Conservation (phyloP, 2,888 invertebrate species). For the Leucophora obtusa region DNA sequence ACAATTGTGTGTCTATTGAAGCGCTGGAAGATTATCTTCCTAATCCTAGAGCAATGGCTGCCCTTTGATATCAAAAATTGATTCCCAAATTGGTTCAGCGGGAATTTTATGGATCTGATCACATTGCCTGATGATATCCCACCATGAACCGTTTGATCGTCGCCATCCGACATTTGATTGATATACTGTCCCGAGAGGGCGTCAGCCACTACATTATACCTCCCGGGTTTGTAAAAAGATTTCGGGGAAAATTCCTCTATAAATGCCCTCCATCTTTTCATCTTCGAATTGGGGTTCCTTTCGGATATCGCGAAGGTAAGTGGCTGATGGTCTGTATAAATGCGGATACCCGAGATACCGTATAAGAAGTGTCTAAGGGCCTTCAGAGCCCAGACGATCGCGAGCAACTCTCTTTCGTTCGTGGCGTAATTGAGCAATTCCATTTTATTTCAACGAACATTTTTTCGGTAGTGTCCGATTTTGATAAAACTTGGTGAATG, state of each 20-base stretch:
- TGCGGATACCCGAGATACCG: background rate
- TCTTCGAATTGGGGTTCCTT: background rate
- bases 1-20: no score
- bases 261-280: background rate
- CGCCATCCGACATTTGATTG: conserved; percentile 32
- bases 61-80: no score
- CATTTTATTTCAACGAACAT: no score
- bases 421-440: no score
- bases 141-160: conserved; percentile 1
- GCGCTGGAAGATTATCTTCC: no score
- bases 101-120: no score
- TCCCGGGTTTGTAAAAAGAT: background rate
- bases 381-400: background rate
- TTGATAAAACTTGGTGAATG: no score
- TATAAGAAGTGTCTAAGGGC: background rate
- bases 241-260: background rate
- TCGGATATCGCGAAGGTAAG: background rate
- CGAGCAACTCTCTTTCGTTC: background rate
- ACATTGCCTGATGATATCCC: conserved; percentile 10
- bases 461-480: no score
- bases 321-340: background rate
- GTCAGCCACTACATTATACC: background rate
- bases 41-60: no score
- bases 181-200: conserved; percentile 27
- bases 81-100: no score